These are phyloP conservation scores for Cyanoderma ruficeps DNA, from an alignment of 2,113 vertebrate species.

Conservation along the genomic window DNA sequence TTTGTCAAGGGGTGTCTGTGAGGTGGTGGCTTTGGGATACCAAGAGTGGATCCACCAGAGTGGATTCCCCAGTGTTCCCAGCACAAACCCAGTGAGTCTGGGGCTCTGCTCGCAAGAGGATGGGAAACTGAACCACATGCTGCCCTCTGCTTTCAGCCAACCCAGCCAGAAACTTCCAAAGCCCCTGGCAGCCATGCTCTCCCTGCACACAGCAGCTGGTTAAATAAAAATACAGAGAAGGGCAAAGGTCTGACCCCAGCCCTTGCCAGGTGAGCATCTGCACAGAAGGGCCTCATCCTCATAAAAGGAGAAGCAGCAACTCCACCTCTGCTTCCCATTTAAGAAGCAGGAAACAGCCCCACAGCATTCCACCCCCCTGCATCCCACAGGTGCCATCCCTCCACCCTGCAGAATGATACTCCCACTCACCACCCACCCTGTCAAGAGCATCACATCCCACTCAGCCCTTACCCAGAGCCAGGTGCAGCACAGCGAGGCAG, in stretches of 20 bases:
- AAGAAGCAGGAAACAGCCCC: background rate
- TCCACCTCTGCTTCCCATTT: background rate
- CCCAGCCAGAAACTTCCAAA: background rate
- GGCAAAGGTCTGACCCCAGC: background rate
- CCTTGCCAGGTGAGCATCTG: background rate
- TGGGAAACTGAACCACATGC: fast-evolving
- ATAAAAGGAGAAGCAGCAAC: background rate
- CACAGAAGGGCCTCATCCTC: background rate
- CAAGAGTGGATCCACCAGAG: background rate
- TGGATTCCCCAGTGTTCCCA: background rate
- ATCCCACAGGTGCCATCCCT: background rate
- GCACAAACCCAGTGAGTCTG: background rate
- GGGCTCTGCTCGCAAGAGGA: background rate
- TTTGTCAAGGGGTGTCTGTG: background rate
- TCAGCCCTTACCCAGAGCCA: constrained; percentile 36
- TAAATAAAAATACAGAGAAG: background rate
- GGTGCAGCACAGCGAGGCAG: background rate
- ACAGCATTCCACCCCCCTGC: fast-evolving
- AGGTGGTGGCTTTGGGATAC: background rate
- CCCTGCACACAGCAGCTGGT: background rate
- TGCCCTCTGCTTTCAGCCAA: background rate
- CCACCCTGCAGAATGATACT: fast-evolving
- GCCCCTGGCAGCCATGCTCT: background rate
- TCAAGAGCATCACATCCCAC: background rate
- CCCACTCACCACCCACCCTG: background rate